These are phyloP conservation scores for Heliangelus exortis DNA, from an alignment of 2,797 vertebrate genomes.

Conservation along the genomic window DNA sequence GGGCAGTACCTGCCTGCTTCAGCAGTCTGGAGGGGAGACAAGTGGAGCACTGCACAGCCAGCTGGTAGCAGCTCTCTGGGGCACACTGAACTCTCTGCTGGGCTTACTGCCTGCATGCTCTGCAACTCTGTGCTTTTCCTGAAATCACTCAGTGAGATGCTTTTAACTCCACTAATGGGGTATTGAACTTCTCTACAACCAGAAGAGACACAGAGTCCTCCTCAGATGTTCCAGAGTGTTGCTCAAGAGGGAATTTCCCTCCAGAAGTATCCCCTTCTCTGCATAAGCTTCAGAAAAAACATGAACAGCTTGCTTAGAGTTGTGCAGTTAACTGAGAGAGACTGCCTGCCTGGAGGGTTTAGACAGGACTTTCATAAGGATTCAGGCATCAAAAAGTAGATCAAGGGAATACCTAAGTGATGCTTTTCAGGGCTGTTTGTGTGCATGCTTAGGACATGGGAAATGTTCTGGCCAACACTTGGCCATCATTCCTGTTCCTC, in stretches of 20 bases:
- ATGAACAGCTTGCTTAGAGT: neutral
- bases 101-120: neutral
- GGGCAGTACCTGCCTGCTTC: neutral
- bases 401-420: neutral
- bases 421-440: neutral
- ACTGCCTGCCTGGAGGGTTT: neutral
- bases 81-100: neutral
- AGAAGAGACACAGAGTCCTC: neutral
- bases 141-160: neutral
- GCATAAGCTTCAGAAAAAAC: neutral
- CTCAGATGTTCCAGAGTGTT: neutral
- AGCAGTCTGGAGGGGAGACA: neutral
- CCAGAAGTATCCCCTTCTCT: neutral
- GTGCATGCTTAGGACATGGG: neutral
- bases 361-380: neutral
- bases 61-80: neutral
- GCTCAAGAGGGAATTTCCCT: neutral
- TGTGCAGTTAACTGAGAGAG: neutral
- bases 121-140: neutral
- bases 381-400: neutral
- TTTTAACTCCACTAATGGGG: neutral
- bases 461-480: neutral
- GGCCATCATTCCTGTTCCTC: neutral
- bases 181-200: neutral
- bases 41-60: neutral